Conservation (phyloP, 2,113 vertebrate species). For the Pseudopipra pipra region DNA sequence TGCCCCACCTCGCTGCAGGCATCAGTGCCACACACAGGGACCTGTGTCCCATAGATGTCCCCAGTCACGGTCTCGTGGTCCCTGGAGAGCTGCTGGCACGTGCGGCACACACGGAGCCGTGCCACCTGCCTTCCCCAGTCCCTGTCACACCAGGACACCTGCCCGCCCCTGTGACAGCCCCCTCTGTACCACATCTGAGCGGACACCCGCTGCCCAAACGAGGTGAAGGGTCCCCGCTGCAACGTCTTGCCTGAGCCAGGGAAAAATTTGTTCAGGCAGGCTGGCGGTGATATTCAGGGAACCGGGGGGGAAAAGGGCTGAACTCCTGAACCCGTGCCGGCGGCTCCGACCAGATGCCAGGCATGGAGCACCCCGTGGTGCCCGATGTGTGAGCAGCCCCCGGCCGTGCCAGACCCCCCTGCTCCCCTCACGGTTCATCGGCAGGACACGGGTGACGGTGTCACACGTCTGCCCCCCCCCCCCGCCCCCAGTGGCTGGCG, state of each 20-base stretch:
- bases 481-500: neutral
- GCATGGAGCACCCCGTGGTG: neutral
- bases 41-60: accelerated
- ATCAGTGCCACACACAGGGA: accelerated
- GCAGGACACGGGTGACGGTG: slow-evolving; percentile 5
- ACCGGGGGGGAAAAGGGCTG: neutral
- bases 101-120: accelerated
- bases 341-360: neutral
- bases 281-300: neutral
- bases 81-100: neutral
- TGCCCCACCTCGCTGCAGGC: neutral
- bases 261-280: neutral
- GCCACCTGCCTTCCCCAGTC: neutral
- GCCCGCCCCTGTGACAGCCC: neutral
- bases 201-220: neutral
- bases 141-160: neutral
- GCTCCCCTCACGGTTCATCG: slow-evolving; percentile 33
- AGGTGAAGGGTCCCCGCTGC: neutral
- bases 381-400: neutral
- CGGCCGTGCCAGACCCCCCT: neutral
- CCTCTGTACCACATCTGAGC: accelerated
- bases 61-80: accelerated
- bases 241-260: accelerated
- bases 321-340: neutral
- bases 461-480: neutral